phyloP scores from a whole-genome alignment of 2,888 invertebrate genomes.

The Acleris emargana region DNA sequence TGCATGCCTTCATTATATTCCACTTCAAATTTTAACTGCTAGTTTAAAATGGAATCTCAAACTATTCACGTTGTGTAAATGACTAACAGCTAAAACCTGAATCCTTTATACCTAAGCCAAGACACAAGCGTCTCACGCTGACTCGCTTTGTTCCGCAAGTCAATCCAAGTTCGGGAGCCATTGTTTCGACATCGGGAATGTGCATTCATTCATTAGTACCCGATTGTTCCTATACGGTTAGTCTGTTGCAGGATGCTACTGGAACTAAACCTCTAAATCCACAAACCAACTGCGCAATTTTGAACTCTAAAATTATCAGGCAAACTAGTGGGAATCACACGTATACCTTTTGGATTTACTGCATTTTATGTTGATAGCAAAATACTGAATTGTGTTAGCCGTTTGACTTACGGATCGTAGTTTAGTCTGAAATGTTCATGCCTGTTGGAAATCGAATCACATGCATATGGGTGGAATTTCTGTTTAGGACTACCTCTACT shows the following conservation, averaged over 20 bases:
- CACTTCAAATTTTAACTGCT: no score
- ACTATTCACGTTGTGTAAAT: no score
- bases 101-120: neutral
- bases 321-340: no score
- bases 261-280: no score
- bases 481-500: neutral
- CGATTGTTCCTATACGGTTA: neutral
- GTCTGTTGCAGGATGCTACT: neutral
- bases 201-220: constrained; percentile 4
- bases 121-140: constrained; percentile 6
- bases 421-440: neutral
- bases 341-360: no score
- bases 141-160: constrained; percentile 19
- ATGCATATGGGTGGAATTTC: neutral
- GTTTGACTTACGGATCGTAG: constrained; percentile 1
- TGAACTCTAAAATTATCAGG: no score
- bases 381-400: neutral
- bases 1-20: no score
- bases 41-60: no score
- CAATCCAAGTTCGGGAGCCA: constrained; percentile 10
- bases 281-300: no score
- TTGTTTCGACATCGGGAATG: neutral
- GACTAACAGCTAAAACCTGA: constrained; percentile 10
- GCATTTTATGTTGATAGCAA: no score
- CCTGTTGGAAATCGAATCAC: neutral